Base-by-base conservation (phyloP, 37 sponge, comb jelly and placozoan species). In the Ephydatia muelleri region DNA sequence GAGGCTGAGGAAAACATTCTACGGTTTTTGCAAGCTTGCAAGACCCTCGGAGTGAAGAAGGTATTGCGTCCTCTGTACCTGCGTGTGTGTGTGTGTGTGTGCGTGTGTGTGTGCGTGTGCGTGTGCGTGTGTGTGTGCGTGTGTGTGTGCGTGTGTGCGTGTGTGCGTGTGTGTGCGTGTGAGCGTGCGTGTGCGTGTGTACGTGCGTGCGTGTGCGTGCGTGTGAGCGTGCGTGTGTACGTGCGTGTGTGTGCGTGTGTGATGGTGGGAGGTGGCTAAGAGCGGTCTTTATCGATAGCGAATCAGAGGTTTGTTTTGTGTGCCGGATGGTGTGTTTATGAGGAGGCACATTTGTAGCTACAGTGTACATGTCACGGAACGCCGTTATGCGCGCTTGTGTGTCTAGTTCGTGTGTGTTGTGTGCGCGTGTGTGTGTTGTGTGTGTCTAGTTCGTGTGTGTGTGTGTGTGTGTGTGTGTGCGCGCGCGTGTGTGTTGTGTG, bases 321-420 rank as follows among this genome's bases (percentile, higher is more conserved):
- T 1, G 92, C 85, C 47, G 98, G 98, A 25, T 81, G 79, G 57
- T 96, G 96, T 2, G 85, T 82, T 9, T 94, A 95, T 33, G 87
- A 81, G 11, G 94, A 79, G 11, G 94, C 82, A 26, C 86, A 91
- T 27, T 70, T 81, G 21, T 94, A 97, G 39, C 86, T 83, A 82
- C 94, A 96, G 48, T 84, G 87, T 27, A 97, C 97, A 71, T 84
- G 82, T 11, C 97, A 92, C 0, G 99, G 94, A 37, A 80, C 76
- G 75, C 94, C 94, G 19, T 85, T 83, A 6, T 94, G 97, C 29
- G 83, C 75, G 43, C 91, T 67, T 2, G 94, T 94, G 47, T 80
- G 73, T 72, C 93, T 93, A 8, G 79, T 65, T n/a, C n/a, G n/a
- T n/a, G n/a, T n/a, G n/a, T n/a, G n/a, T n/a, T n/a, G n/a, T n/a